Base-by-base conservation (phyloP, 92 coral and sea anemone species). In the Phenganax stokvisi region DNA sequence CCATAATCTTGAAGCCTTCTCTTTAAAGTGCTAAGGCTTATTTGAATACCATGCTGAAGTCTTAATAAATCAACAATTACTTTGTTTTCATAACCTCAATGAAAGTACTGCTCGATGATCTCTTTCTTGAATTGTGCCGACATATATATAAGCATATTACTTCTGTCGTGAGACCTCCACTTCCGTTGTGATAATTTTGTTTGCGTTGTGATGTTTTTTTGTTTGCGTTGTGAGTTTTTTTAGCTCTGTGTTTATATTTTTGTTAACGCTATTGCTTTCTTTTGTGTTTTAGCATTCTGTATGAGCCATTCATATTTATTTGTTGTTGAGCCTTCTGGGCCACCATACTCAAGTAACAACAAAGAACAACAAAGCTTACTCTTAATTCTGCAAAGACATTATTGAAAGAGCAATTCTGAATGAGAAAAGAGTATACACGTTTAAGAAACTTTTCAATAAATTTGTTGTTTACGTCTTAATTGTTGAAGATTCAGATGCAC, bases 1-100 rank as follows among this genome's bases (percentile, higher is more conserved):
- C 87, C 84, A 59, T 84, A 74, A 75, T 64, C 81, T 65, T 81
- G 76, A 66, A 86, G 54, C 79, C 86, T 82, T 75, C 89, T 82
- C 30, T 86, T 86, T n/a, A 86, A 80, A 64, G 89, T 86, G 47
- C 89, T 86, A 71, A 85, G 75, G 74, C 88, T 85, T 28, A 79
- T 56, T 6, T 7, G 58, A 31, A 80, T 80, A 15, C 80, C 85
- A 73, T 85, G 88, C 37, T 80, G 85, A 56, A 57, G 31, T 20
- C 74, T 69, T 68, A 80, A 71, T 70, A 85, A 57, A 71, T 79
- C 88, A 28, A 80, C 37, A 61, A 85, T 85, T n/a, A 66, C 87
- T 76, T 59, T 70, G 77, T 86, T 71, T 60, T 82, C 86, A 83
- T 86, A 86, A 64, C 89, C 89, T 60, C 71, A 77, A 59, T 81